Conservation (phyloP, 1,140 invertebrate genomes). For the Drosophila kanapiae region DNA sequence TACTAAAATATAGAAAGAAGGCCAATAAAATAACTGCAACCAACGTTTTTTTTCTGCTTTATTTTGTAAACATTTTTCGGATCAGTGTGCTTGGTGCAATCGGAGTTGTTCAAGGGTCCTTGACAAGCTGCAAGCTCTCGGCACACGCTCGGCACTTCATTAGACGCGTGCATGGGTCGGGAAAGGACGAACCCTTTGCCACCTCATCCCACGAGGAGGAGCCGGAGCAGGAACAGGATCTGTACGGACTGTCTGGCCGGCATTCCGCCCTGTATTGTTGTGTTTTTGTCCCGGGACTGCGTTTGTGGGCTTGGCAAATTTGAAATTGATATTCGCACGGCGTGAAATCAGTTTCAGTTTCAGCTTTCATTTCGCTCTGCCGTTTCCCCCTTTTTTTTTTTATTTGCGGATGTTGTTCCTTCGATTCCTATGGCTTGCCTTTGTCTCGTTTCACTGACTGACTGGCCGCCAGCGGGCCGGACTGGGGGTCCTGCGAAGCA, state of each 20-base stretch:
- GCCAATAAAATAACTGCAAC: background rate
- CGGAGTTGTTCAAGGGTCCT: constrained; percentile 31
- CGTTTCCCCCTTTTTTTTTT: constrained; percentile 52
- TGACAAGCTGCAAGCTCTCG: constrained; percentile 42
- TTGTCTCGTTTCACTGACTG: constrained; percentile 58
- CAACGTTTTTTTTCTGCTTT: background rate
- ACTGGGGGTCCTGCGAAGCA: constrained; percentile 31
- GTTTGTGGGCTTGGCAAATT: constrained; percentile 66
- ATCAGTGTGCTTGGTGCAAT: constrained; percentile 12
- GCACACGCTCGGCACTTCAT: constrained; percentile 72
- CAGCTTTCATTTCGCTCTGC: constrained; percentile 59
- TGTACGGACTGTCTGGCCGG: constrained; percentile 9
- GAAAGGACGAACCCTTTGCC: constrained; percentile 24
- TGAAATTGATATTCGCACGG: constrained; percentile 83
- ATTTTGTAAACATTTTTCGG: background rate
- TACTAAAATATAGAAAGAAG: background rate
- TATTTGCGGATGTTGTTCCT: constrained; percentile 29
- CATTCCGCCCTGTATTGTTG: constrained; percentile 31
- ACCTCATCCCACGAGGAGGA: constrained; percentile 4
- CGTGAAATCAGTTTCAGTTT: constrained; percentile 80
- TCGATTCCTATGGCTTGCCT: constrained; percentile 67
- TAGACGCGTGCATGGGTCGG: constrained; percentile 64
- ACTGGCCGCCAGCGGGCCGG: background rate
- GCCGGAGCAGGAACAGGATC: constrained; percentile 11
- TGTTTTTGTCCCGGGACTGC: constrained; percentile 27